These are phyloP conservation scores for Lathamus discolor DNA, from an alignment of 2,113 vertebrate genomes.

Conservation along the genomic window DNA sequence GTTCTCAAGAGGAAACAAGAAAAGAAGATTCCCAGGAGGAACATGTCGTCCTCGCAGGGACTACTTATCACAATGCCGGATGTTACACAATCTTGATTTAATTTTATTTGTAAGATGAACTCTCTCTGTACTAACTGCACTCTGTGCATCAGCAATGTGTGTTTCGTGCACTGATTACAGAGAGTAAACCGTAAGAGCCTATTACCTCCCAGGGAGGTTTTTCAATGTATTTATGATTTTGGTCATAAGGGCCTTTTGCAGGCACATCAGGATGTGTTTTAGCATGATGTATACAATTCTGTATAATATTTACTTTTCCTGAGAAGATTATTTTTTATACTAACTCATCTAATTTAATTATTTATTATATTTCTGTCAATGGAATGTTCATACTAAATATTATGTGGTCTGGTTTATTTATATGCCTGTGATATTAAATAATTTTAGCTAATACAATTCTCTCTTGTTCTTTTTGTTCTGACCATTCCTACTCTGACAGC, in stretches of 20 bases:
- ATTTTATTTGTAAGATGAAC: background rate
- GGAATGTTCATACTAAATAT: slow-evolving; percentile 55
- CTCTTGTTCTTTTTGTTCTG: background rate
- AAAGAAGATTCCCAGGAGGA: background rate
- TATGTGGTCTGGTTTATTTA: slow-evolving; percentile 74
- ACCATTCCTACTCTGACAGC: background rate
- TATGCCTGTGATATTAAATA: slow-evolving; percentile 71
- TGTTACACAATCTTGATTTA: background rate
- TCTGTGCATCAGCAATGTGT: background rate
- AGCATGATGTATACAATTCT: slow-evolving; percentile 63
- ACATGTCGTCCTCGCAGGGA: background rate
- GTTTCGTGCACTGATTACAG: background rate
- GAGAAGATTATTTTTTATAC: slow-evolving; percentile 68
- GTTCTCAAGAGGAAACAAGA: background rate
- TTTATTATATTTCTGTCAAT: slow-evolving; percentile 77
- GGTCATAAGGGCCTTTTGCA: slow-evolving; percentile 44
- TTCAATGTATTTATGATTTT: slow-evolving; percentile 56
- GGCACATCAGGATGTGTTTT: slow-evolving; percentile 61
- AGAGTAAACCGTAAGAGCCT: background rate
- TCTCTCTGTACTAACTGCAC: background rate
- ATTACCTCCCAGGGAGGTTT: slow-evolving; percentile 66
- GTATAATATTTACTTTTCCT: slow-evolving; percentile 65
- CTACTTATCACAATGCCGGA: background rate
- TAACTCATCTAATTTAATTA: slow-evolving; percentile 77
- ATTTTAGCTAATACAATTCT: slow-evolving; percentile 9